phyloP scores from a whole-genome alignment of 30 jellyfish, hydroid and myxozoan species.

The Pelagia noctiluca region DNA sequence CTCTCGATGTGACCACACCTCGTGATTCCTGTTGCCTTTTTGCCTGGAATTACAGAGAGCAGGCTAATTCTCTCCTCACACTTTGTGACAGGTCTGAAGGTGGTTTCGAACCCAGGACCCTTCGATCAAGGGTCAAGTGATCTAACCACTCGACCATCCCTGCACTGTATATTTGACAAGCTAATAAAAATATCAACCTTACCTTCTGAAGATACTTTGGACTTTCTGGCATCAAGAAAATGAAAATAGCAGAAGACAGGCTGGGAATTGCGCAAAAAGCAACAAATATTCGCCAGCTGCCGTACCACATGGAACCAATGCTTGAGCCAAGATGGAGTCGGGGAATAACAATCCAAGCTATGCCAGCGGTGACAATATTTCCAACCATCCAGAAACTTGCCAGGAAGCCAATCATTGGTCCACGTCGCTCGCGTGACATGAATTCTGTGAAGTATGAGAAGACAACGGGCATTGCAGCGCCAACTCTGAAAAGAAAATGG shows the following conservation, averaged over 20 bases:
- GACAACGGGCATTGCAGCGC: conserved; percentile 98
- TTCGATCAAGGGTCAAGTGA: too few relatives aligned
- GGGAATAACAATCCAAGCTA: conserved; percentile 93
- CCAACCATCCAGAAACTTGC: conserved; percentile 98
- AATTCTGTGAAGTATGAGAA: conserved; percentile 91
- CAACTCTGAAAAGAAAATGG: conserved; percentile 73
- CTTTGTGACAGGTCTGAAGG: too few relatives aligned
- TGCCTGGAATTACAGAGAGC: too few relatives aligned
- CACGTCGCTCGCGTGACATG: conserved; percentile 77
- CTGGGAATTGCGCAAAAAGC: conserved; percentile 95
- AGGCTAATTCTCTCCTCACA: too few relatives aligned
- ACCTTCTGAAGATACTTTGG: conserved; percentile 90
- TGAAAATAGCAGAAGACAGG: conserved; percentile 81
- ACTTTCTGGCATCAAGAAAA: conserved; percentile 90
- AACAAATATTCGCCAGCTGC: conserved; percentile 97
- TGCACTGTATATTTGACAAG: neutral
- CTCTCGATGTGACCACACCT: too few relatives aligned
- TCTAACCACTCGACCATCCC: too few relatives aligned
- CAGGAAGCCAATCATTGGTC: conserved; percentile 87
- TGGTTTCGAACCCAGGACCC: too few relatives aligned
- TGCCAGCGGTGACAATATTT: conserved; percentile 85
- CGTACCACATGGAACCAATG: conserved; percentile 75
- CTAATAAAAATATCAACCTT: neutral
- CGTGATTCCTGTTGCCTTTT: too few relatives aligned
- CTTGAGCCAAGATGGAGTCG: conserved; percentile 76